These are phyloP conservation scores for Hyles lineata DNA, from an alignment of 2,888 invertebrate species.

Conservation along the genomic window DNA sequence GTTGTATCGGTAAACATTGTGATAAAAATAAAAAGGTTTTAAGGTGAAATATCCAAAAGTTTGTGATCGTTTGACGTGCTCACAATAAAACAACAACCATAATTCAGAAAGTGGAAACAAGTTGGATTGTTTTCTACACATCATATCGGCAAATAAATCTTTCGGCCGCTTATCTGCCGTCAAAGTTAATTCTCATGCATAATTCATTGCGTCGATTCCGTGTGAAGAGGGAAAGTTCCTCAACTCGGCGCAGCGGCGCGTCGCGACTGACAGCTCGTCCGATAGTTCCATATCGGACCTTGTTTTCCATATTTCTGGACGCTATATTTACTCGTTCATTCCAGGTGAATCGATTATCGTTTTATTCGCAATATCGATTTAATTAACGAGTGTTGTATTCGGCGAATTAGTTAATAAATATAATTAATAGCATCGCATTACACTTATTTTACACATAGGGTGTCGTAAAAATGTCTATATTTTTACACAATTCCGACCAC, in stretches of 20 bases:
- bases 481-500: too few relatives aligned
- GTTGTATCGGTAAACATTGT: neutral
- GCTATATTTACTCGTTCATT: constrained; percentile 10
- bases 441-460: too few relatives aligned
- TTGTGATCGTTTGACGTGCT: constrained; percentile 68
- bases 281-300: constrained; percentile 21
- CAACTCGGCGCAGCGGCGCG: constrained; percentile 55
- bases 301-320: constrained; percentile 13
- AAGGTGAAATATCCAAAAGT: constrained; percentile 53
- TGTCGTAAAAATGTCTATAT: too few relatives aligned
- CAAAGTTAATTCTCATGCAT: constrained; percentile 84
- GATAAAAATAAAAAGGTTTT: constrained; percentile 38
- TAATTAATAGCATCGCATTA: too few relatives aligned
- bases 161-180: constrained; percentile 80
- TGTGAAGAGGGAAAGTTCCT: constrained; percentile 71
- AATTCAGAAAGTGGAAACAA: constrained; percentile 80
- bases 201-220: constrained; percentile 79
- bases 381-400: too few relatives aligned
- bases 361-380: neutral
- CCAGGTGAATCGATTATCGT: neutral
- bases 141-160: constrained; percentile 84
- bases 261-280: constrained; percentile 30
- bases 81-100: constrained; percentile 80
- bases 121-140: constrained; percentile 83
- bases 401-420: too few relatives aligned